Conservation (phyloP, 2,797 vertebrate genomes). For the Momotus momota region DNA sequence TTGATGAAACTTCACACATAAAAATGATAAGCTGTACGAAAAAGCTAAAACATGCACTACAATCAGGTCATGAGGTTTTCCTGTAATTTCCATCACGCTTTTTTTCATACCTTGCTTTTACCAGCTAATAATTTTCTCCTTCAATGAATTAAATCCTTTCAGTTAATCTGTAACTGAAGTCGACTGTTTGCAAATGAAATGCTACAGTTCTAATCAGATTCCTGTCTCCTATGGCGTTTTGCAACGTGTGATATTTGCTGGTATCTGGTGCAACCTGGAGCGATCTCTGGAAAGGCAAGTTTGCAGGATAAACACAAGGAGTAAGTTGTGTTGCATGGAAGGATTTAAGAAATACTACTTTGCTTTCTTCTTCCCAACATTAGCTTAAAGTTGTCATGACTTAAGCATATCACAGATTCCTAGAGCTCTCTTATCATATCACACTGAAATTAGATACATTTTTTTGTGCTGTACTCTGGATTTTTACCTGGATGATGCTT, state of each 20-base stretch:
- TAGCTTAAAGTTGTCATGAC: background rate
- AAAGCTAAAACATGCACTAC: background rate
- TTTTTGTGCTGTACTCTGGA: background rate
- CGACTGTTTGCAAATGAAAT: slow-evolving; percentile 41
- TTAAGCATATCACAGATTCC: background rate
- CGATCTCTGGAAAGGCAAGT: slow-evolving; percentile 28
- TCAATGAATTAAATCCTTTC: slow-evolving; percentile 24
- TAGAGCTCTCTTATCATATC: background rate
- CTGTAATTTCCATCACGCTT: background rate
- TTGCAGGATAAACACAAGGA: slow-evolving; percentile 38
- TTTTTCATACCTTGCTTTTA: background rate
- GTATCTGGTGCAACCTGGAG: slow-evolving; percentile 30
- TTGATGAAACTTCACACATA: background rate
- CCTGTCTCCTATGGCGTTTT: slow-evolving; percentile 8
- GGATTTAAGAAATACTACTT: slow-evolving; percentile 27
- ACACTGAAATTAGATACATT: background rate
- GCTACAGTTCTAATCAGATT: slow-evolving; percentile 53
- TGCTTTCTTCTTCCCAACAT: background rate
- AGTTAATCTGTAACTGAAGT: slow-evolving; percentile 63
- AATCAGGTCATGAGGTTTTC: background rate
- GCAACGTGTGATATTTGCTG: background rate
- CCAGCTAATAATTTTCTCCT: slow-evolving; percentile 13
- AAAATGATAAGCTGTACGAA: background rate
- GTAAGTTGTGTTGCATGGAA: background rate
- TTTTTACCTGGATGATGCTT: background rate